A percentile compares a stretch with the other conserved stretches of the same genome.
These are phyloP conservation scores for Mya arenaria DNA, from an alignment of 1,140 invertebrate species.

Conservation along the genomic window DNA sequence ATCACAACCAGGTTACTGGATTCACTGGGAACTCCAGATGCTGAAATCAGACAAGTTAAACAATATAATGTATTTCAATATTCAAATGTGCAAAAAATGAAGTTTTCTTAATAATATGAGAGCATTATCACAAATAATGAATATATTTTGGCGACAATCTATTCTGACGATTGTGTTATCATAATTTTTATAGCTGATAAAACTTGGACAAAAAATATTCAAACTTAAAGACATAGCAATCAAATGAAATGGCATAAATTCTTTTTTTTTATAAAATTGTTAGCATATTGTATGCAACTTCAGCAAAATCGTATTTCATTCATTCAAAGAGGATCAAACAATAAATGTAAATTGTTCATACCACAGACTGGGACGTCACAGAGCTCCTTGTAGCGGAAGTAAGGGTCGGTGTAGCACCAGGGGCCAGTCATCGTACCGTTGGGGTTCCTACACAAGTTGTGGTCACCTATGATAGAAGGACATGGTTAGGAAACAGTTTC, in stretches of 20 bases:
- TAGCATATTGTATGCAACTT: no score
- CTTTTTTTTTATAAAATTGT: no score
- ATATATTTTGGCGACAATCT: no score
- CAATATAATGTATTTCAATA: not conserved
- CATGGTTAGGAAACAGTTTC: not conserved
- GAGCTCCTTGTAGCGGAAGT: constrained; percentile 84
- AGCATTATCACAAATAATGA: not conserved
- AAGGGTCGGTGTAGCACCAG: constrained; percentile 90
- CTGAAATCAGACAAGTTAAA: constrained; percentile 30
- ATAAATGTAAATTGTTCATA: no score
- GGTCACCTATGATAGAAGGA: constrained; percentile 84
- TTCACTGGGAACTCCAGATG: constrained; percentile 9
- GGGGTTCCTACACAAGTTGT: constrained; percentile 97
- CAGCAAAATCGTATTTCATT: no score
- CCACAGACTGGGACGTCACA: constrained; percentile 94
- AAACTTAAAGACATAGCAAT: no score
- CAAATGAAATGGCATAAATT: no score
- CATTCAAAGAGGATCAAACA: no score
- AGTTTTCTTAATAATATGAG: not conserved
- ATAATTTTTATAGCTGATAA: no score
- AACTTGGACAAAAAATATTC: no score
- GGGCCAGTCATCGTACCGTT: constrained; percentile 89
- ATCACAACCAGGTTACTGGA: constrained; percentile 68
- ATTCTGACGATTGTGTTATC: no score
- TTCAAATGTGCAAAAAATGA: not conserved